These are phyloP conservation scores for Meta bourneti DNA, from an alignment of 2,888 invertebrate species.

Conservation along the genomic window DNA sequence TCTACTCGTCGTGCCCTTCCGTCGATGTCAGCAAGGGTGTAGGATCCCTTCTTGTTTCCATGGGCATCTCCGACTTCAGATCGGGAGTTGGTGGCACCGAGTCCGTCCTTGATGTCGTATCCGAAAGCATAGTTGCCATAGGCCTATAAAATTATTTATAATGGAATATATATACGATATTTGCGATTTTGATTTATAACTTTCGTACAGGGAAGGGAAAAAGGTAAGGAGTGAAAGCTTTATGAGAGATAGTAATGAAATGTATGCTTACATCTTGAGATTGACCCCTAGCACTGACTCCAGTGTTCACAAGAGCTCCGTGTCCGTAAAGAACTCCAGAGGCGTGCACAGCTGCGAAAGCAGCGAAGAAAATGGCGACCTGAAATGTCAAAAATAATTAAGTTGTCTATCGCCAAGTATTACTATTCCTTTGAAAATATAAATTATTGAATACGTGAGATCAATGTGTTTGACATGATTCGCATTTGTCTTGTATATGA, in stretches of 20 bases:
- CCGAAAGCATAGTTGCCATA: background rate
- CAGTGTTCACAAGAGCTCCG: conserved; percentile 5
- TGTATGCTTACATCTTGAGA: conserved; percentile 23
- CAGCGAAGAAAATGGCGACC: conserved; percentile 40
- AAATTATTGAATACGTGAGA: too few species aligned
- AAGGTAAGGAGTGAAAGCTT: too few species aligned
- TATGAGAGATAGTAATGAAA: too few species aligned
- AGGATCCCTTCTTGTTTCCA: background rate
- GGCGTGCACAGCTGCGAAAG: conserved; percentile 29
- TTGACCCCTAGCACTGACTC: conserved; percentile 9
- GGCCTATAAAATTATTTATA: background rate
- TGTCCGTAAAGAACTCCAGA: conserved; percentile 13
- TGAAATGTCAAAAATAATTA: background rate
- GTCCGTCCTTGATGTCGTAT: background rate
- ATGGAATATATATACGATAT: too few species aligned
- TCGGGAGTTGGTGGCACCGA: background rate
- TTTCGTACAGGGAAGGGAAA: too few species aligned
- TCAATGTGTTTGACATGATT: background rate
- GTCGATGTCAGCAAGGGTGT: background rate
- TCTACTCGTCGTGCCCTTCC: background rate
- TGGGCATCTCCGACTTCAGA: background rate
- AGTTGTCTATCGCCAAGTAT: too few species aligned
- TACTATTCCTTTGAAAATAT: too few species aligned
- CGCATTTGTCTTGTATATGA: too few species aligned
- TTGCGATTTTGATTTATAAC: too few species aligned